phyloP scores from a whole-genome alignment of 2,113 vertebrate species.

The pig (Sus scrofa) region DNA sequence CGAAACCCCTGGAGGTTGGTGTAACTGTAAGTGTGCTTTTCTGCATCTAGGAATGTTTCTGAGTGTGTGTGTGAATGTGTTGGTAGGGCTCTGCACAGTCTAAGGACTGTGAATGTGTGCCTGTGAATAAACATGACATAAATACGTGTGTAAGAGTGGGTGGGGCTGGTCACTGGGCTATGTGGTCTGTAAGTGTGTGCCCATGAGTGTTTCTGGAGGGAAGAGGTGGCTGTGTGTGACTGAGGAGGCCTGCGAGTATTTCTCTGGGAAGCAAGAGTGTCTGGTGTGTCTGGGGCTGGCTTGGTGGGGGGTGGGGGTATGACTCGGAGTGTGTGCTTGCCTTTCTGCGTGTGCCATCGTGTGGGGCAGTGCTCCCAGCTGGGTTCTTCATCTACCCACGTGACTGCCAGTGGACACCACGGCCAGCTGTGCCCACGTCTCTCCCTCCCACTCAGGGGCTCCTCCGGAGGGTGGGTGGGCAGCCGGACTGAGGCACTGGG shows the following conservation, averaged over 20 bases:
- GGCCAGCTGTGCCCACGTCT: neutral
- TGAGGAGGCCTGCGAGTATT: neutral
- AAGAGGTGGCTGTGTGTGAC: neutral
- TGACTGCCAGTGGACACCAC: fast-evolving
- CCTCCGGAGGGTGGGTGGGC: neutral
- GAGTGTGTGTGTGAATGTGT: neutral
- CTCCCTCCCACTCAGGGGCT: neutral
- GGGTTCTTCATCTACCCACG: neutral
- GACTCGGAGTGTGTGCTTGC: neutral
- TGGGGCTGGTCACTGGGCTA: neutral
- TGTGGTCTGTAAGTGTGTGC: neutral
- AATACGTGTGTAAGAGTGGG: neutral
- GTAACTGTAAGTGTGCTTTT: neutral
- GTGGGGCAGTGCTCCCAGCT: neutral
- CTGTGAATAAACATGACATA: neutral
- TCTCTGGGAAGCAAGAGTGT: neutral
- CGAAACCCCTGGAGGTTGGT: neutral
- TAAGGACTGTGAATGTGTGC: neutral
- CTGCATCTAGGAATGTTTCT: neutral
- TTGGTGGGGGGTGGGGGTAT: neutral
- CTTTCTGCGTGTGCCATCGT: fast-evolving
- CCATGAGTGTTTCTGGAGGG: neutral
- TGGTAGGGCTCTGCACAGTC: neutral
- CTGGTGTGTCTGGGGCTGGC: neutral
- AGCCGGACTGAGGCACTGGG: neutral